These are phyloP conservation scores for Nyctereutes procyonoides DNA, from an alignment of 2,113 vertebrate species.

Conservation along the genomic window DNA sequence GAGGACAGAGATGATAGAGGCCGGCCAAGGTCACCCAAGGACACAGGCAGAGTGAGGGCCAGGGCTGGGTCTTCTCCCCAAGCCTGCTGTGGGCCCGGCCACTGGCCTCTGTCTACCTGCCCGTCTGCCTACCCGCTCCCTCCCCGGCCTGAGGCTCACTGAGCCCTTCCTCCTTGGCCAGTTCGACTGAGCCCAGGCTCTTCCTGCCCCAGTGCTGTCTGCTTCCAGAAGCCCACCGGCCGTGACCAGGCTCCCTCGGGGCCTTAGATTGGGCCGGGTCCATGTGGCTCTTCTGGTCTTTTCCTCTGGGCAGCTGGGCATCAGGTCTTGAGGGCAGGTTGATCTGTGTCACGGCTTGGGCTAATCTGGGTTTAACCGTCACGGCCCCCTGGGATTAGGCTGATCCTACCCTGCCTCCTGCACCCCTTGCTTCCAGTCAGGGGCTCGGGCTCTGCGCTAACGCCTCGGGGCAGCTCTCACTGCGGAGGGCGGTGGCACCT, in stretches of 20 bases:
- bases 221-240: neutral
- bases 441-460: neutral
- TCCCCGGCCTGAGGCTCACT: neutral
- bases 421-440: neutral
- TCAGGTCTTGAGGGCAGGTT: neutral
- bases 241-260: neutral
- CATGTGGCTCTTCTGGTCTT: neutral
- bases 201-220: neutral
- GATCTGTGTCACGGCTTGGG: neutral
- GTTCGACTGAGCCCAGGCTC: neutral
- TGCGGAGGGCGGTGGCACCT: neutral
- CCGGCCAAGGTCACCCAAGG: neutral
- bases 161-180: neutral
- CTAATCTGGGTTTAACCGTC: conserved; percentile 78
- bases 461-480: neutral
- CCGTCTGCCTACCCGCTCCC: neutral
- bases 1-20: neutral
- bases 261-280: neutral
- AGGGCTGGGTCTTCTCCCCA: neutral
- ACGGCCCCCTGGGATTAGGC: conserved; percentile 62
- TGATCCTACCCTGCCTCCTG: neutral
- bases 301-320: neutral
- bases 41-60: neutral
- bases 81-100: neutral
- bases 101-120: neutral